Percentiles rank a stretch among this genome's conserved stretches.
Evolutionary conservation across 2,797 vertebrate genomes (phyloP).

Genomic region (Acridotheres tristis): DNA sequence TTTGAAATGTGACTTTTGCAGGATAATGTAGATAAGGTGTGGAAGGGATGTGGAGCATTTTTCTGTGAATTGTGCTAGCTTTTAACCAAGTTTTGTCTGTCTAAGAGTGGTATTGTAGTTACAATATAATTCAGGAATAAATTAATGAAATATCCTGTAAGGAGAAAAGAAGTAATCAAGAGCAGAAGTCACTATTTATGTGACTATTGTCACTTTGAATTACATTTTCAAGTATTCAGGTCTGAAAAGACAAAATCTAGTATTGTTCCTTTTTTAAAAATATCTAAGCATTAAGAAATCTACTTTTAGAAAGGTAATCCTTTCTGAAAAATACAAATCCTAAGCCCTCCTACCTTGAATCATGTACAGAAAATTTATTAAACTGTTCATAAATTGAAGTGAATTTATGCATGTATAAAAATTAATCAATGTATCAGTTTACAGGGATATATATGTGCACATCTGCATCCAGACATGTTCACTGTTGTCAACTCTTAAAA

Average conservation of each 20-base stretch:
- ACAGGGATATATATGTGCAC: background rate
- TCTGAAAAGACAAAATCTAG: background rate
- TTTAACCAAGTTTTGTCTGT: background rate
- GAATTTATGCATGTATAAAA: background rate
- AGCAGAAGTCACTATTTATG: background rate
- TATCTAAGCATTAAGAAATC: background rate
- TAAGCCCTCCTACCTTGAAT: background rate
- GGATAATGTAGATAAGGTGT: background rate
- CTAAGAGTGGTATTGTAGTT: background rate
- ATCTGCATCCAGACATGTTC: background rate
- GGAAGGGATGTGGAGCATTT: background rate
- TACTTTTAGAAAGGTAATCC: slow-evolving; percentile 32
- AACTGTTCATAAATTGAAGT: background rate
- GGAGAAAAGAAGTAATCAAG: background rate
- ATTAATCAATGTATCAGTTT: background rate
- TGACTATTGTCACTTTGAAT: background rate
- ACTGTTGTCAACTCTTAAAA: background rate
- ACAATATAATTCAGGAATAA: background rate
- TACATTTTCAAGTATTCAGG: background rate
- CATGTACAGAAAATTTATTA: background rate
- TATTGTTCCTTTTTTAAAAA: background rate
- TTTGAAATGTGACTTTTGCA: background rate
- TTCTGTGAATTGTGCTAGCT: background rate
- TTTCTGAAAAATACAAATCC: slow-evolving; percentile 14
- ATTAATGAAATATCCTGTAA: background rate